phyloP scores from a whole-genome alignment of 1,140 invertebrate species.

The Brevipalpus yothersi region DNA sequence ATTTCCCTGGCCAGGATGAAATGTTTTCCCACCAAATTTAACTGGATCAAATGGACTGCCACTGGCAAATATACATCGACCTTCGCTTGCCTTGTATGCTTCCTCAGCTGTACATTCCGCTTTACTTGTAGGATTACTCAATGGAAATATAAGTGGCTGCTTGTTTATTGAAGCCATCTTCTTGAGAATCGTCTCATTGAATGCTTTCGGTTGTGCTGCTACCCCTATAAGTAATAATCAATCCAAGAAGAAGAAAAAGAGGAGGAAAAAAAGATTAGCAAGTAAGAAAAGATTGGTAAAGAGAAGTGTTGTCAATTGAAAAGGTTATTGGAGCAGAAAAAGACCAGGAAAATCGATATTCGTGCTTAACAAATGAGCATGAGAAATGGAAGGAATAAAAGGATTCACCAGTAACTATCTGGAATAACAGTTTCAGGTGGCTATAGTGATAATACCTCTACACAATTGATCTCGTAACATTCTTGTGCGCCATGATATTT shows the following conservation, averaged over 20 bases:
- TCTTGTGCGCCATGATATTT: no score
- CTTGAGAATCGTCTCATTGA: slow-evolving; percentile 55
- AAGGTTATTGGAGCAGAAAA: not conserved
- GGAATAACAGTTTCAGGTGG: no score
- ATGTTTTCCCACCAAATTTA: slow-evolving; percentile 43
- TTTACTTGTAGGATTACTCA: slow-evolving; percentile 86
- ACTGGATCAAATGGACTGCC: slow-evolving; percentile 75
- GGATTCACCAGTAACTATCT: no score
- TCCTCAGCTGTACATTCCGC: slow-evolving; percentile 87
- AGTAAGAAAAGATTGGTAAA: not conserved
- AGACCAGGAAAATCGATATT: not conserved
- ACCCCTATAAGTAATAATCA: slow-evolving; percentile 32
- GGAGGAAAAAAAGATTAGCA: not conserved
- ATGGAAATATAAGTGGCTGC: slow-evolving; percentile 70
- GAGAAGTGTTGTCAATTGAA: not conserved
- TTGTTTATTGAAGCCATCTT: slow-evolving; percentile 65
- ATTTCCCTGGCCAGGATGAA: slow-evolving; percentile 64
- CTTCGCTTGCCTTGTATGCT: slow-evolving; percentile 67
- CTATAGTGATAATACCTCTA: no score
- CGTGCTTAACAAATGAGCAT: not conserved
- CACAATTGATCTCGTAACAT: no score
- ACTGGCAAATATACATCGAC: slow-evolving; percentile 63
- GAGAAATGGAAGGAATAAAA: no score
- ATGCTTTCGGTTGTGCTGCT: slow-evolving; percentile 60
- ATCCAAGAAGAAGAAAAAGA: slow-evolving; percentile 4